A percentile compares a stretch with the other conserved stretches of the same genome.
These are phyloP conservation scores for Galaxias olidus DNA, from an alignment of 2,797 vertebrate species.

Conservation along the genomic window DNA sequence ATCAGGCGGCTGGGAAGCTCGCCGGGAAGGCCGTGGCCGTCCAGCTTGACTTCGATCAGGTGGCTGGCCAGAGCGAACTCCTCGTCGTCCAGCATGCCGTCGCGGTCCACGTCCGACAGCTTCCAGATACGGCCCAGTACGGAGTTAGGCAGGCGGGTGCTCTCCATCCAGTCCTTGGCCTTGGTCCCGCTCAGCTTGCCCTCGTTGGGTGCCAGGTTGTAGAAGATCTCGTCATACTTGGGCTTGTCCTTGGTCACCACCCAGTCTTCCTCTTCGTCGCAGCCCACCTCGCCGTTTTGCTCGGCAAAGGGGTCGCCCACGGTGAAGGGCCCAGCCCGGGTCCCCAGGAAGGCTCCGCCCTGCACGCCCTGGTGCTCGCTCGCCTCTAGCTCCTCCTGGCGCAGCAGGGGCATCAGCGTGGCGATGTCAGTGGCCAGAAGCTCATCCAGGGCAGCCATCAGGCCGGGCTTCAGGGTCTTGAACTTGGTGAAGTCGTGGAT, in stretches of 20 bases:
- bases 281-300: constrained; percentile 69
- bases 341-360: constrained; percentile 88
- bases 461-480: constrained; percentile 84
- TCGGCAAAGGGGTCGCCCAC: constrained; percentile 80
- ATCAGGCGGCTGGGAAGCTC: constrained; percentile 86
- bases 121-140: constrained; percentile 95
- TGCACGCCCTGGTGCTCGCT: constrained; percentile 80
- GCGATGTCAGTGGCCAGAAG: constrained; percentile 84
- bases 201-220: constrained; percentile 87
- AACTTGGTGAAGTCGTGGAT: constrained; percentile 91
- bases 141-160: constrained; percentile 89
- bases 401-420: constrained; percentile 89
- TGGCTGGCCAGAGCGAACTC: constrained; percentile 93
- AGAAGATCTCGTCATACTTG: constrained; percentile 96
- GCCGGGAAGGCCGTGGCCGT: constrained; percentile 88
- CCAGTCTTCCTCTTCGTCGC: constrained; percentile 80
- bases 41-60: constrained; percentile 91
- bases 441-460: constrained; percentile 86
- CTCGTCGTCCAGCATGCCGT: constrained; percentile 93
- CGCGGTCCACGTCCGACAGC: constrained; percentile 90
- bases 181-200: constrained; percentile 91
- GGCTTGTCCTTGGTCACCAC: constrained; percentile 94
- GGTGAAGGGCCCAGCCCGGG: constrained; percentile 83
- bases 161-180: constrained; percentile 93
- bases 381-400: constrained; percentile 88